Evolutionary conservation across 2,113 vertebrate species (phyloP).

Genomic region (Thinocorus orbignyianus): DNA sequence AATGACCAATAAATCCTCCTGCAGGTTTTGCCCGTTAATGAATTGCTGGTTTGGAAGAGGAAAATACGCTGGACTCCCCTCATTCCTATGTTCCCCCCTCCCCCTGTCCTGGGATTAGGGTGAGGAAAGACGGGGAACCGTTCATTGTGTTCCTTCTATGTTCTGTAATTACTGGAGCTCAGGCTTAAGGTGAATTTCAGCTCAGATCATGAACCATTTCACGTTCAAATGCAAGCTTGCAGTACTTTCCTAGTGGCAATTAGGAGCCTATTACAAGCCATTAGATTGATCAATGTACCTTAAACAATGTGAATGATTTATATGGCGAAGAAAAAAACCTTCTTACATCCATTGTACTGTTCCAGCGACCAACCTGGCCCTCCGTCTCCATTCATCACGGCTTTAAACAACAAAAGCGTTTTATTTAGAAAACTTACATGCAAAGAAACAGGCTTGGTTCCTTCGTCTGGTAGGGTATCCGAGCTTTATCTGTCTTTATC

Average conservation of each 20-base stretch:
- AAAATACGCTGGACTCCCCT: not conserved
- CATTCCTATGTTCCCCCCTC: not conserved
- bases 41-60: slow-evolving; percentile 24
- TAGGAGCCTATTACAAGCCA: slow-evolving; percentile 97
- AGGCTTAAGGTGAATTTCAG: slow-evolving; percentile 64
- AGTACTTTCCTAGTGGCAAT: slow-evolving; percentile 88
- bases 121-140: not conserved
- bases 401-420: slow-evolving; percentile 81
- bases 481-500: slow-evolving; percentile 37
- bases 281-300: slow-evolving; percentile 99
- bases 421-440: slow-evolving; percentile 82
- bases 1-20: slow-evolving; percentile 38
- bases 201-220: slow-evolving; percentile 69
- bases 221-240: slow-evolving; percentile 78
- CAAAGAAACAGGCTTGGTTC: slow-evolving; percentile 24
- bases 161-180: slow-evolving; percentile 45
- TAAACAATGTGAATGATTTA: slow-evolving; percentile 98
- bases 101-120: not conserved
- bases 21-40: slow-evolving; percentile 9
- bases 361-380: slow-evolving; percentile 59
- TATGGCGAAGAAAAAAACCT: slow-evolving; percentile 84
- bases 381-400: slow-evolving; percentile 81
- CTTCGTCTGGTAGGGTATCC: not conserved
- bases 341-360: slow-evolving; percentile 80
- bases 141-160: not conserved